Base-by-base conservation (phyloP, 2,797 vertebrate species). In the Pipistrellus kuhlii region DNA sequence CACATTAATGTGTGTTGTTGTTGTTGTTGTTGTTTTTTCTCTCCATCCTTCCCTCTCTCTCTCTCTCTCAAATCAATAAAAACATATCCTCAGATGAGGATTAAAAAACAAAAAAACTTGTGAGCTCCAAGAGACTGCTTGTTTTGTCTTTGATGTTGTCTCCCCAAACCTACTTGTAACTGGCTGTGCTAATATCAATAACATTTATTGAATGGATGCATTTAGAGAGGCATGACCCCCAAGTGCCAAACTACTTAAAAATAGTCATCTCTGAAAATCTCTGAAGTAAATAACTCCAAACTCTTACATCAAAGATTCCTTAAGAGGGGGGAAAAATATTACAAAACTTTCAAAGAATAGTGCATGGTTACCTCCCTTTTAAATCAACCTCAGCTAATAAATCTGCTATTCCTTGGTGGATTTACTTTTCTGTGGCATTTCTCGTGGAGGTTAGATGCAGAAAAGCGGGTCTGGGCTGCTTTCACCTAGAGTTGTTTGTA, bases 221-320 rank as follows among this genome's bases (percentile, higher is more conserved):
- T 81, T 87, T 69, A 86, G 44, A 83, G 17, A 86, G n/a, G 9
- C n/a, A 7, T 69, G 75, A 14, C 21, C 3, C 68, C 30, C 12
- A 66, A 72, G 88, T 94, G 89, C 46, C 44, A 69, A 91, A 51
- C 41, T 87, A 71, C 32, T 78, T 83, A 83, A 75, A 88, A 92
- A 87, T 46, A 85, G 10, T 80, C 83, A 83, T 5, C 59, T 27
- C 32, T 83, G 32, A 69, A 80, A 82, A 41, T 57, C 10, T 89
- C 66, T 73, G 1, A 93, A 80, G 59, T 90, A 71, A 78, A 68
- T 83, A 83, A 93, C 68, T 91, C 55, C 11, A 90, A 94, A 88
- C 80, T 88, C 17, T 86, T 87, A 57, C 17, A 68, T 27, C 27
- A 51, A 86, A 68, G 20, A 90, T 32, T 90, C 25, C 32, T 88